Percentiles rank a stretch among this genome's conserved stretches.
phyloP scores from a whole-genome alignment of 1,140 invertebrate species.

The Pachypeltis micranthus region DNA sequence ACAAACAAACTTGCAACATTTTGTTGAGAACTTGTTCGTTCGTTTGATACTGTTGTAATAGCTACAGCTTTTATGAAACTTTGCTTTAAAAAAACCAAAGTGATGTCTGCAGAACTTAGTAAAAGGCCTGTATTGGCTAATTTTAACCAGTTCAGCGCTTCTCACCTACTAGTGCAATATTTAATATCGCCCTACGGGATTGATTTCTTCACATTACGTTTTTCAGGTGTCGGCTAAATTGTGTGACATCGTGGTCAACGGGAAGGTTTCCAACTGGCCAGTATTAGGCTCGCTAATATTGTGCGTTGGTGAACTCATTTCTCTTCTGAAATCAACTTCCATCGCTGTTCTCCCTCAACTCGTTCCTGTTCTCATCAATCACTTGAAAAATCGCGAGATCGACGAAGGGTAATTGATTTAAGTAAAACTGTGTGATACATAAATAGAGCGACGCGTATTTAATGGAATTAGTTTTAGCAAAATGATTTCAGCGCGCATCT shows the following conservation, averaged over 20 bases:
- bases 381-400: slow-evolving; percentile 34
- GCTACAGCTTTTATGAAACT: too few species aligned
- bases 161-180: background rate
- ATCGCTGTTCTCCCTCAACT: slow-evolving; percentile 59
- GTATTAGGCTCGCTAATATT: slow-evolving; percentile 61
- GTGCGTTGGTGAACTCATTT: slow-evolving; percentile 67
- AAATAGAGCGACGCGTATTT: too few species aligned
- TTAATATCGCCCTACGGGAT: too few species aligned
- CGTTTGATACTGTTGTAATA: too few species aligned
- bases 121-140: too few species aligned
- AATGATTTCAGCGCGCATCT: background rate
- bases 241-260: background rate
- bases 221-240: slow-evolving; percentile 19
- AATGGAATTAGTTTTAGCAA: too few species aligned
- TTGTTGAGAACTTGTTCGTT: too few species aligned
- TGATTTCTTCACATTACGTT: background rate
- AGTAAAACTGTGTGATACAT: too few species aligned
- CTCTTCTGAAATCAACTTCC: slow-evolving; percentile 57
- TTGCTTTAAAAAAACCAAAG: too few species aligned
- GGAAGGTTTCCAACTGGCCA: slow-evolving; percentile 22
- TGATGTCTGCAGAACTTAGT: too few species aligned
- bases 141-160: too few species aligned
- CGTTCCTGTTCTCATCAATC: slow-evolving; percentile 60
- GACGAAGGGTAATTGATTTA: slow-evolving; percentile 8
- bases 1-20: too few species aligned